phyloP scores from a whole-genome alignment of 2,113 vertebrate species.

The Cyanoramphus novaezelandiae region DNA sequence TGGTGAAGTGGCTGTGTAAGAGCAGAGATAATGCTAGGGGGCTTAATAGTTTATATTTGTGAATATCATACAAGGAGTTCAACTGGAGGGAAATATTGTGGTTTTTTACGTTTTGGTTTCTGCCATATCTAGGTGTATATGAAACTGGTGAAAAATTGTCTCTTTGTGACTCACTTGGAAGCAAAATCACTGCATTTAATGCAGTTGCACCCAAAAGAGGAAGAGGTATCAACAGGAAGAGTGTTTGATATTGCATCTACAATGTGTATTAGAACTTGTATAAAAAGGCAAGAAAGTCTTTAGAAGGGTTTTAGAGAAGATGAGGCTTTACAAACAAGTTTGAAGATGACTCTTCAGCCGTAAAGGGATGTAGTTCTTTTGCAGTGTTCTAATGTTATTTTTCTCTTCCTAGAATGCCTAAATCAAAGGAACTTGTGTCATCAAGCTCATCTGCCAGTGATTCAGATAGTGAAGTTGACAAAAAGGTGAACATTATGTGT shows the following conservation, averaged over 20 bases:
- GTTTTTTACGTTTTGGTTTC: background rate
- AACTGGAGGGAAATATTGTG: background rate
- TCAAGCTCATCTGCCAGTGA: slow-evolving; percentile 92
- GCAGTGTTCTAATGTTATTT: background rate
- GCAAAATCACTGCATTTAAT: background rate
- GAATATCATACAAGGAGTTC: background rate
- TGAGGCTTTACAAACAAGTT: background rate
- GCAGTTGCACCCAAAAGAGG: background rate
- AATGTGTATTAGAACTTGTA: background rate
- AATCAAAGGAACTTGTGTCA: slow-evolving; percentile 95
- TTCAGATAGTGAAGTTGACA: slow-evolving; percentile 94
- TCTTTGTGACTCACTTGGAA: background rate
- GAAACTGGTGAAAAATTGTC: background rate
- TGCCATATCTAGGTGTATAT: fast-evolving
- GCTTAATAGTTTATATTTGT: background rate
- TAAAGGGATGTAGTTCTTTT: background rate
- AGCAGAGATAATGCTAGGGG: background rate
- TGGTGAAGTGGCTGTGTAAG: fast-evolving
- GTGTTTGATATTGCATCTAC: background rate
- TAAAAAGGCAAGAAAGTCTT: background rate
- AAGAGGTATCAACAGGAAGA: background rate
- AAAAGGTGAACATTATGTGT: slow-evolving; percentile 81
- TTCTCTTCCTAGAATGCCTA: slow-evolving; percentile 88
- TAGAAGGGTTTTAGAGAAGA: background rate
- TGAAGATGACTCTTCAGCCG: background rate